Evolutionary conservation across 2,888 invertebrate species (phyloP).

Genomic region (Blera fallax): DNA sequence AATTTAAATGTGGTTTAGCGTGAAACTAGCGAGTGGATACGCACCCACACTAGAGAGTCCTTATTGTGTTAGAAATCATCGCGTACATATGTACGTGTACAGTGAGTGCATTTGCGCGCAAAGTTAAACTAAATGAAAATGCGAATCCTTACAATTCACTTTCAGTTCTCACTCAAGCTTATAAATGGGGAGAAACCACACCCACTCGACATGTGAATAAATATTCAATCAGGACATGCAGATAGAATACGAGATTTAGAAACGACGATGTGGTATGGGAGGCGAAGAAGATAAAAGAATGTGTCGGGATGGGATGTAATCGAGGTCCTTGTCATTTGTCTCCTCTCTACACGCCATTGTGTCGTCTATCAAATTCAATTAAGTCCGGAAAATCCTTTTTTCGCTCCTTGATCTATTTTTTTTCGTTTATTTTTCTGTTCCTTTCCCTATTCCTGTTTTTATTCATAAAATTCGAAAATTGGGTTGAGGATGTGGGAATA

Average conservation of each 20-base stretch:
- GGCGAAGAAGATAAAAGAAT: constrained; percentile 36
- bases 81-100: background rate
- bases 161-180: background rate
- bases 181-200: background rate
- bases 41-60: background rate
- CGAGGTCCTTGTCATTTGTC: constrained; percentile 42
- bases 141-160: constrained; percentile 46
- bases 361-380: constrained; percentile 64
- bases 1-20: constrained; percentile 64
- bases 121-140: constrained; percentile 49
- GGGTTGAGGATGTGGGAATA: constrained; percentile 1
- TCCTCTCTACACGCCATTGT: constrained; percentile 1
- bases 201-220: constrained; percentile 54
- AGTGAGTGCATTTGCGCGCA: constrained; percentile 34
- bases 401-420: constrained; percentile 34
- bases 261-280: background rate
- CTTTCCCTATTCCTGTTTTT: constrained; percentile 6
- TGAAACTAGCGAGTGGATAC: constrained; percentile 6
- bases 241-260: constrained; percentile 41
- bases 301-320: constrained; percentile 20
- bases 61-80: constrained; percentile 24
- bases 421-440: background rate
- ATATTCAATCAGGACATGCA: constrained; percentile 69
- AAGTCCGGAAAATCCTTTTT: constrained; percentile 48
- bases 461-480: constrained; percentile 54